phyloP scores from a whole-genome alignment of 2,797 vertebrate genomes.

The Apogon hyalosoma region DNA sequence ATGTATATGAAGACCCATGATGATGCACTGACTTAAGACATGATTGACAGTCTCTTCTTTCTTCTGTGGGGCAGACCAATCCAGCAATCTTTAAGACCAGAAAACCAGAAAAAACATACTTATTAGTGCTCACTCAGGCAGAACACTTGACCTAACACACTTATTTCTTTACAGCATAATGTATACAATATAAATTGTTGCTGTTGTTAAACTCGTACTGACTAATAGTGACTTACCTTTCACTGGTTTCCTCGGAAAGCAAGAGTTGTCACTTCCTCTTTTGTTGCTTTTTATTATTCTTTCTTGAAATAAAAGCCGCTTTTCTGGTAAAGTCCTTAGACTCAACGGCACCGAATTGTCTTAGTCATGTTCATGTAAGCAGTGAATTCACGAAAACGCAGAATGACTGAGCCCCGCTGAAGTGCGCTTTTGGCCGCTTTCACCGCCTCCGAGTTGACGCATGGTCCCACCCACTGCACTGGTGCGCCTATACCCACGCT shows the following conservation, averaged over 20 bases:
- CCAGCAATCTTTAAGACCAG: slow-evolving; percentile 3
- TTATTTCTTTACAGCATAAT: too few species aligned
- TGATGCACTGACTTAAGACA: not conserved
- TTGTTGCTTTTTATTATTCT: not conserved
- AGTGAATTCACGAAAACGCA: not conserved
- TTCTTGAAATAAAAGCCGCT: not conserved
- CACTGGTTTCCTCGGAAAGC: not conserved
- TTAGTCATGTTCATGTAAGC: not conserved
- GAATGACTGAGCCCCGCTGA: not conserved
- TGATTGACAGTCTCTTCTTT: not conserved
- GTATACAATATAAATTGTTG: not conserved
- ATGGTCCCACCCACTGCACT: slow-evolving; percentile 41
- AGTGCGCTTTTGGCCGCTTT: slow-evolving; percentile 20
- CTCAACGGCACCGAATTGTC: too few species aligned
- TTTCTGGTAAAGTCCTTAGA: not conserved
- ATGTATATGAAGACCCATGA: slow-evolving; percentile 21
- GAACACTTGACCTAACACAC: not conserved
- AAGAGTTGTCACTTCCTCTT: not conserved
- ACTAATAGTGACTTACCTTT: slow-evolving; percentile 42
- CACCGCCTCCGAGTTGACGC: slow-evolving; percentile 14
- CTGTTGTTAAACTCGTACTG: not conserved
- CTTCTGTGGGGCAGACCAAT: not conserved
- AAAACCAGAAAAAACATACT: not conserved
- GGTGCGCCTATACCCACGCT: not conserved
- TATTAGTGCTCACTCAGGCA: not conserved